These are phyloP conservation scores for Drosophila malerkotliana DNA, from an alignment of 1,140 invertebrate genomes.

Conservation along the genomic window DNA sequence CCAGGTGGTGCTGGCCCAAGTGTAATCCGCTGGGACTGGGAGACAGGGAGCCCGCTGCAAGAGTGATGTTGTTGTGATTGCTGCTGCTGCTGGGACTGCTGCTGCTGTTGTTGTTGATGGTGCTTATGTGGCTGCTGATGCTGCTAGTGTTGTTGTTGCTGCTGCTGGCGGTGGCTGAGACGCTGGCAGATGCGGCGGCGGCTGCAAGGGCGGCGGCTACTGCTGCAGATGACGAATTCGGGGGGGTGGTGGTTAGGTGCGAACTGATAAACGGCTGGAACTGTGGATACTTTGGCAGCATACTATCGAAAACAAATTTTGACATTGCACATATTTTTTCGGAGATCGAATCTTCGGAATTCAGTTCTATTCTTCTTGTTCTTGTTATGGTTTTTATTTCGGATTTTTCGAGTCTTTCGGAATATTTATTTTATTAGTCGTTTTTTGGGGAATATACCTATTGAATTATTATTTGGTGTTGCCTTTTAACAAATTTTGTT, in stretches of 20 bases:
- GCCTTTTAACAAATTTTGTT: conserved; percentile 77
- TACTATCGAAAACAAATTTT: conserved; percentile 98
- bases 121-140: conserved; percentile 85
- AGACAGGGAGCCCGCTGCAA: conserved; percentile 80
- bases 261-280: conserved; percentile 87
- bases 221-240: conserved; percentile 85
- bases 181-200: conserved; percentile 80
- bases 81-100: conserved; percentile 66
- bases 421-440: conserved; percentile 1
- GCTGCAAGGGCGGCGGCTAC: conserved; percentile 83
- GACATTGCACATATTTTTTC: conserved; percentile 90
- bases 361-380: conserved; percentile 11
- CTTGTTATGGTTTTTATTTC: conserved; percentile 13
- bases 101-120: conserved; percentile 36
- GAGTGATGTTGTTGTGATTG: conserved; percentile 84
- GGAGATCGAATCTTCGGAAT: conserved; percentile 46
- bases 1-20: conserved; percentile 63
- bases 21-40: conserved; percentile 62
- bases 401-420: conserved; percentile 20
- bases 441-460: conserved; percentile 5
- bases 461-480: conserved; percentile 10
- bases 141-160: conserved; percentile 70
- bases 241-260: conserved; percentile 85
- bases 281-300: conserved; percentile 97
- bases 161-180: conserved; percentile 67